phyloP scores from a whole-genome alignment of 1,140 invertebrate species.

The Ips typographus region DNA sequence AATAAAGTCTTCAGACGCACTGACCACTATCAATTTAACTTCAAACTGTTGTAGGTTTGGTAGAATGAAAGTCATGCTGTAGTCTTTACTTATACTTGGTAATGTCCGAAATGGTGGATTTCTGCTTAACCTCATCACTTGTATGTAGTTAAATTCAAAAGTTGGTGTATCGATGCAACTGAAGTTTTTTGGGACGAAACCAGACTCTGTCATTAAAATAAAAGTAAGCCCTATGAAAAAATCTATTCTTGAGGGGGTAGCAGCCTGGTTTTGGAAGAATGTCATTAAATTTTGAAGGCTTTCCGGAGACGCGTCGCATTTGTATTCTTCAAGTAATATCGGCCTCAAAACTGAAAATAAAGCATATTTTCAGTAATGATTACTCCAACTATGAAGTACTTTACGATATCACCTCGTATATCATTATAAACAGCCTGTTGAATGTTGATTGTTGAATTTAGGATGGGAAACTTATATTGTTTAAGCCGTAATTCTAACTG shows the following conservation, averaged over 20 bases:
- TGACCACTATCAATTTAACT: constrained; percentile 36
- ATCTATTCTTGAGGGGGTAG: constrained; percentile 37
- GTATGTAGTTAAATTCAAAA: constrained; percentile 40
- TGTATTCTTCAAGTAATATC: constrained; percentile 44
- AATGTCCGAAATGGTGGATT: constrained; percentile 26
- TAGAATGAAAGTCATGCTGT: constrained; percentile 37
- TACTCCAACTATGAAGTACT: background rate
- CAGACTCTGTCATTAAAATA: constrained; percentile 48
- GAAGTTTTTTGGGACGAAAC: constrained; percentile 43
- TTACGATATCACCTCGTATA: constrained; percentile 12
- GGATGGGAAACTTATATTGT: constrained; percentile 3
- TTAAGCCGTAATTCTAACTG: background rate
- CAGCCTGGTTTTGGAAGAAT: constrained; percentile 22
- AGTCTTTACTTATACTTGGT: constrained; percentile 37
- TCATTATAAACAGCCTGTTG: constrained; percentile 41
- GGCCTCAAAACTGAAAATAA: constrained; percentile 46
- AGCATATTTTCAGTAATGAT: constrained; percentile 23
- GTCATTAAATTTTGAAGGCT: constrained; percentile 38
- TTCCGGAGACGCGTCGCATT: constrained; percentile 35
- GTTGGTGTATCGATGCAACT: constrained; percentile 14
- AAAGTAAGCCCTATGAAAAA: constrained; percentile 45
- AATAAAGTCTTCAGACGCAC: constrained; percentile 44
- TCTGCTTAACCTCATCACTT: constrained; percentile 35
- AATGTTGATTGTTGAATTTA: constrained; percentile 10
- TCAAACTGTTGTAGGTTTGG: constrained; percentile 26